These are phyloP conservation scores for Gymnarchus niloticus DNA, from an alignment of 2,113 vertebrate species.

Conservation along the genomic window DNA sequence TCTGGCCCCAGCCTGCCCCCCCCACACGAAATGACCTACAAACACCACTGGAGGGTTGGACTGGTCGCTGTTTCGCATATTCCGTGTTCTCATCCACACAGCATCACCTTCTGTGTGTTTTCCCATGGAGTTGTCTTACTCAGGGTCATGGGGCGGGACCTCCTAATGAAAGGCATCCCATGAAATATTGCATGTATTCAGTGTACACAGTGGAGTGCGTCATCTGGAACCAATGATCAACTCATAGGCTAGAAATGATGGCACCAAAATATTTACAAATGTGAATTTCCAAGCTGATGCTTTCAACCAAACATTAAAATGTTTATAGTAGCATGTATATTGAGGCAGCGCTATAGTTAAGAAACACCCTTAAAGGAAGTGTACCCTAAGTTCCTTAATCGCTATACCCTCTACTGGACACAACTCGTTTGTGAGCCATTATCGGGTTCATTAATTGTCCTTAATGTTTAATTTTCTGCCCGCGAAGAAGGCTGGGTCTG, in stretches of 20 bases:
- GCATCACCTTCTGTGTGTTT: not conserved
- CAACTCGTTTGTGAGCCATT: not conserved
- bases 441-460: not conserved
- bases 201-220: too few species aligned
- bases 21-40: too few species aligned
- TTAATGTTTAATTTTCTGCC: conserved; percentile 7
- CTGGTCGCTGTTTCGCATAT: not conserved
- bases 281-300: not conserved
- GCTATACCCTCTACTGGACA: not conserved
- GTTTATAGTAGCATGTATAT: too few species aligned
- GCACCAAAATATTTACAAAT: not conserved
- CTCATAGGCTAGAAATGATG: not conserved
- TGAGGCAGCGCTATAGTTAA: not conserved
- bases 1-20: too few species aligned
- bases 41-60: too few species aligned
- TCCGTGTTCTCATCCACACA: not conserved
- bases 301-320: not conserved
- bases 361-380: not conserved
- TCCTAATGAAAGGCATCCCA: not conserved
- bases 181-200: not conserved
- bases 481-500: not conserved
- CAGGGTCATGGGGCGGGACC: not conserved
- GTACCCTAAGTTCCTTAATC: not conserved
- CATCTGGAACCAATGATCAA: too few species aligned
- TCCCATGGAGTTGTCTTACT: not conserved